These are phyloP conservation scores for Zeus faber DNA, from an alignment of 2,113 vertebrate genomes.

Conservation along the genomic window DNA sequence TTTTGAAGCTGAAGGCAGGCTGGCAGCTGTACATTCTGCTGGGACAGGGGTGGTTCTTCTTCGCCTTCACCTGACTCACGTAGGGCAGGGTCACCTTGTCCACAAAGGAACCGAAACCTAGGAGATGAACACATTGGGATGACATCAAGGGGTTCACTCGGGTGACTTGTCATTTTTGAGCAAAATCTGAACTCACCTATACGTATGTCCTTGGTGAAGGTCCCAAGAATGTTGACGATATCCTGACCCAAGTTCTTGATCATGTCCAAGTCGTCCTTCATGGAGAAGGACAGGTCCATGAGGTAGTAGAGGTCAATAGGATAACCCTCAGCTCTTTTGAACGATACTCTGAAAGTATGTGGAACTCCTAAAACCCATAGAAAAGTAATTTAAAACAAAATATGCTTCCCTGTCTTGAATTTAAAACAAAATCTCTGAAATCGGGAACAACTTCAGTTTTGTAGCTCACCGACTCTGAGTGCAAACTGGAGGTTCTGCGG, in stretches of 20 bases:
- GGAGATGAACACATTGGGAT: neutral
- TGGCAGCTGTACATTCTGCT: constrained; percentile 64
- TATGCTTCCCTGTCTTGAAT: too few species aligned
- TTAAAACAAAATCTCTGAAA: neutral
- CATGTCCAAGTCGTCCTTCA: constrained; percentile 79
- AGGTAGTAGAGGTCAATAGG: constrained; percentile 83
- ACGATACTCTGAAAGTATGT: constrained; percentile 60
- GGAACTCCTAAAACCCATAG: constrained; percentile 63
- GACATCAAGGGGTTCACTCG: neutral
- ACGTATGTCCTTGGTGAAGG: constrained; percentile 63
- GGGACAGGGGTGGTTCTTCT: constrained; percentile 69
- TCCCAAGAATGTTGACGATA: constrained; percentile 59
- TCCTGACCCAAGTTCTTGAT: constrained; percentile 75
- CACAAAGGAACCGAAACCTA: constrained; percentile 84
- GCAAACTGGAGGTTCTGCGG: constrained; percentile 68
- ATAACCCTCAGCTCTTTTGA: constrained; percentile 74
- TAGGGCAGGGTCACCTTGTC: constrained; percentile 80
- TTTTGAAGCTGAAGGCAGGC: constrained; percentile 73
- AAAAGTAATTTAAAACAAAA: neutral
- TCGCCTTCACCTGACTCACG: constrained; percentile 66
- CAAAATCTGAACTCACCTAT: constrained; percentile 66
- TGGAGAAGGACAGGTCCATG: constrained; percentile 83
- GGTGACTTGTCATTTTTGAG: too few species aligned
- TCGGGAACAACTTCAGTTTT: neutral
- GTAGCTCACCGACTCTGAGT: constrained; percentile 67